Percentiles rank a stretch among this genome's conserved stretches.
phyloP scores from a whole-genome alignment of 2,797 vertebrate species.

The Echeneis naucrates region DNA sequence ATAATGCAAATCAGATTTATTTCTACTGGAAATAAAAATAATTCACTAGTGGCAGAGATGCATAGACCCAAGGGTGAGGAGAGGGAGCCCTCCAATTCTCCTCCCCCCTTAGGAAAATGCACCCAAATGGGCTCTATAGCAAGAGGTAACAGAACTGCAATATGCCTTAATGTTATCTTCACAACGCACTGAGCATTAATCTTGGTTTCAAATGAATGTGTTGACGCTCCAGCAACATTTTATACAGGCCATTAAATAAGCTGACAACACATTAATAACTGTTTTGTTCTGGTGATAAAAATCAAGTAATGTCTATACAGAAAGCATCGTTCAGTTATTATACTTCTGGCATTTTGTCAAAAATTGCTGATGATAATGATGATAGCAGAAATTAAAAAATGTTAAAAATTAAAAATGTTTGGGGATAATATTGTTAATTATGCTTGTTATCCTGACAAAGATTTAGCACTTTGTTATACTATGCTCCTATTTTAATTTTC shows the following conservation, averaged over 20 bases:
- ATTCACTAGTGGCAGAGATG: too few relatives aligned
- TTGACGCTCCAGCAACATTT: background rate
- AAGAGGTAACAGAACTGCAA: background rate
- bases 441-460: background rate
- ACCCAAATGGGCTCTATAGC: background rate
- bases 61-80: too few relatives aligned
- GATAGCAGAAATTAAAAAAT: background rate
- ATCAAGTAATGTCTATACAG: too few relatives aligned
- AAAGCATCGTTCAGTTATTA: background rate
- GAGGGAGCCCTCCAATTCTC: too few relatives aligned
- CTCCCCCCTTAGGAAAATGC: too few relatives aligned
- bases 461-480: background rate
- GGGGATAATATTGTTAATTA: background rate
- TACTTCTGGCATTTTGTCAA: too few relatives aligned
- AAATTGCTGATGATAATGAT: too few relatives aligned
- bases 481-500: too few relatives aligned
- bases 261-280: background rate
- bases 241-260: background rate
- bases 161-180: background rate
- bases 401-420: too few relatives aligned
- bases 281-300: background rate
- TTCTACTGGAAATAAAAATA: too few relatives aligned
- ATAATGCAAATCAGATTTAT: background rate
- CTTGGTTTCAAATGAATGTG: background rate
- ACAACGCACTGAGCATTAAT: background rate